Conservation (phyloP, 2,113 vertebrate species). For the Phalacrocorax brasilianus region DNA sequence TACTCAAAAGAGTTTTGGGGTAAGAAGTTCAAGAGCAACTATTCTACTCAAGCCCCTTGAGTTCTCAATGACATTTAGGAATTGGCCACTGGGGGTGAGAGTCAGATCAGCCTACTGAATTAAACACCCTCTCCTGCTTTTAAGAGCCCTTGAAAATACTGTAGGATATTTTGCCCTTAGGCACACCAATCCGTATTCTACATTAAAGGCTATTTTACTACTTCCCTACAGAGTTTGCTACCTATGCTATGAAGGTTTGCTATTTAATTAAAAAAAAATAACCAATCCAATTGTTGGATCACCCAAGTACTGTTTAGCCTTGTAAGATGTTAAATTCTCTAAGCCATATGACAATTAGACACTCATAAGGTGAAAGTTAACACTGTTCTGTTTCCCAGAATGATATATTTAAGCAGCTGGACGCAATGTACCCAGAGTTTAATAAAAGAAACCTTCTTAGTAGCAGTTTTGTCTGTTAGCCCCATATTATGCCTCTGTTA, state of each 20-base stretch:
- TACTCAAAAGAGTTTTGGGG: not conserved
- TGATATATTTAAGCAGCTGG: not conserved
- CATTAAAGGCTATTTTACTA: not conserved
- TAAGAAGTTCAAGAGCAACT: not conserved
- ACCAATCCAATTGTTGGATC: not conserved
- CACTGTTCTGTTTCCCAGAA: not conserved
- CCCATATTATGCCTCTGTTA: not conserved
- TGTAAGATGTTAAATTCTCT: not conserved
- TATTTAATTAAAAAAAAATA: not conserved
- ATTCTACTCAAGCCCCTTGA: not conserved
- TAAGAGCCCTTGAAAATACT: not conserved
- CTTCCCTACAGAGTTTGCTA: not conserved
- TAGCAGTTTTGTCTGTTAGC: not conserved
- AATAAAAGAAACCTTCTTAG: not conserved
- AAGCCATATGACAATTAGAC: not conserved
- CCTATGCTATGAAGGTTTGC: not conserved
- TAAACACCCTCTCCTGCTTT: not conserved
- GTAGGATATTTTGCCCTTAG: not conserved
- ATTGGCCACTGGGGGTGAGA: not conserved
- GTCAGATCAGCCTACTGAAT: not conserved
- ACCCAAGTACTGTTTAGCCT: not conserved
- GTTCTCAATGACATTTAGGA: not conserved
- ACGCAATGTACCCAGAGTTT: not conserved
- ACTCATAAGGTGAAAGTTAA: not conserved
- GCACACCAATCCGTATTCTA: not conserved